Evolutionary conservation across 2,113 vertebrate genomes (phyloP), one percentile per base, ranked within the genome.

Genomic region (Silurus asotus): DNA sequence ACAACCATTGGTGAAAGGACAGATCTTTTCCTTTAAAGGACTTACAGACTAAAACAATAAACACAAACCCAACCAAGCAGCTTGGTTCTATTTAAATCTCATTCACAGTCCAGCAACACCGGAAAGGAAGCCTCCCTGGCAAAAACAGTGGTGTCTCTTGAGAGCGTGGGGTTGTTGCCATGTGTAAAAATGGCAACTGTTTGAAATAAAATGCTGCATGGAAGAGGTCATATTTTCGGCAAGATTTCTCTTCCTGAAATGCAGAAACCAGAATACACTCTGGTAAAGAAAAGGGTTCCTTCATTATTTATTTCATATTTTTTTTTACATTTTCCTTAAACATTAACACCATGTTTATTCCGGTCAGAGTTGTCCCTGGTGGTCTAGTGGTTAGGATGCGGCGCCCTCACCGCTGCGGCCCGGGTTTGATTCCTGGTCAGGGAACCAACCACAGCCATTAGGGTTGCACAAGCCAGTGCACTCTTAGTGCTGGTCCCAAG

Each of bases 131-230:
- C 37, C 19, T 59, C 53, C 4, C 28, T 19, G 81, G 62, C 45
- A 69, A 82, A 67, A 69, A 69, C 62, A 25, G 15, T 1, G 62
- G 48, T 23, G 48, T 82, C 62, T 55, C 81, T 48, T 48, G 48
- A 28, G 77, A 80, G 28, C 17, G 3, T 6, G 28, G 77, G 58
- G 17, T 23, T 48, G 77, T 80, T 80, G 77, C 77, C 77, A 61
- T 80, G 77, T 48, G 56, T 61, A 61, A 80, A 80, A 80, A 80
- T 61, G 55, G 28, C 28, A 59, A 79, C 77, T 9, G 17, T 59
- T 45, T 79, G 25, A 79, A 79, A 79, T 79, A 59, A 79, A 59
- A 79, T 79, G 59, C 56, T 23, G 77, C 77, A 20, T 79, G 77
- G 77, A 59, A 45, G 2, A 79, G 77, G 77, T 58, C 25, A 37